Evolutionary conservation across 1,140 invertebrate genomes (phyloP).

Genomic region (Brachionus asplanchnoidis): DNA sequence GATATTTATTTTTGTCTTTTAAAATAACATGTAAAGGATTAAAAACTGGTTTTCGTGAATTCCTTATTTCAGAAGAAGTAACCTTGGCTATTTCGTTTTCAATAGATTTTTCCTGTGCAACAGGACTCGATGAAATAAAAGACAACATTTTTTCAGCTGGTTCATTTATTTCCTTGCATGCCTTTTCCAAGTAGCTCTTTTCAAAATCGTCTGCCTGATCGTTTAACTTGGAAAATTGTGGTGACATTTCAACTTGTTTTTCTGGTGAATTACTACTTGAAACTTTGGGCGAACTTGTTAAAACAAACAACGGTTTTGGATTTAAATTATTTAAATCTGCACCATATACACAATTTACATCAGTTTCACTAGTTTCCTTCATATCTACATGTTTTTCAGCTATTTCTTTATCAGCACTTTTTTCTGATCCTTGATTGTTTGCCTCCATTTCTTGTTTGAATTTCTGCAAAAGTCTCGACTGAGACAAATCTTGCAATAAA

Average conservation of each 20-base stretch:
- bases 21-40: slow-evolving; percentile 42
- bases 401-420: neutral
- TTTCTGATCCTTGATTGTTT: neutral
- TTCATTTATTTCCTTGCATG: slow-evolving; percentile 10
- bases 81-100: neutral
- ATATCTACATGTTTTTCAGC: neutral
- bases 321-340: neutral
- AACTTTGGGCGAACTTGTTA: neutral
- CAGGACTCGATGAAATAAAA: neutral
- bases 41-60: neutral
- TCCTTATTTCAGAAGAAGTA: neutral
- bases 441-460: slow-evolving; percentile 17
- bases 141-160: neutral
- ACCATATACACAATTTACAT: neutral
- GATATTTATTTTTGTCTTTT: slow-evolving; percentile 42
- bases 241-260: neutral
- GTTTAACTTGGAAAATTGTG: neutral
- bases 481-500: slow-evolving; percentile 22
- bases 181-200: slow-evolving; percentile 19
- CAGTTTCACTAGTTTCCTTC: neutral
- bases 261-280: neutral
- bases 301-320: neutral
- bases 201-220: neutral
- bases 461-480: slow-evolving; percentile 26
- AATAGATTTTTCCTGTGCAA: neutral